phyloP scores from a whole-genome alignment of 2,113 vertebrate genomes.

The Callopanchax toddi region DNA sequence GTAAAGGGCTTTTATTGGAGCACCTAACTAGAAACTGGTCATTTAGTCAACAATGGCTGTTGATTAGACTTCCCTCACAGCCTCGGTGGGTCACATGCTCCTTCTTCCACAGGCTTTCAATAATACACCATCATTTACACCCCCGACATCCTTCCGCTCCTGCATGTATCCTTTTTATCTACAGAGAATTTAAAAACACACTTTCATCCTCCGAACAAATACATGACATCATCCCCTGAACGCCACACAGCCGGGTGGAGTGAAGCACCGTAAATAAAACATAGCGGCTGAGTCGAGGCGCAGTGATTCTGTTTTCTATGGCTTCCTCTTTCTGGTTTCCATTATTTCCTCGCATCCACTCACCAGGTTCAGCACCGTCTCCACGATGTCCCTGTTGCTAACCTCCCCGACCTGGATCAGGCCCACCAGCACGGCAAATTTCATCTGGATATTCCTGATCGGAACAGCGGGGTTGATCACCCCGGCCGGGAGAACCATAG shows the following conservation, averaged over 20 bases:
- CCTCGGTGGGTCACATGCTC: slow-evolving; percentile 68
- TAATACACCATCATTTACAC: slow-evolving; percentile 36
- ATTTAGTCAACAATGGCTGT: slow-evolving; percentile 74
- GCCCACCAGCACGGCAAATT: slow-evolving; percentile 98
- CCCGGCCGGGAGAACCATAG: slow-evolving; percentile 94
- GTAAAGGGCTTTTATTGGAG: slow-evolving; percentile 17
- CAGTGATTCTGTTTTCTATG: slow-evolving; percentile 54
- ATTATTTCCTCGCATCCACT: slow-evolving; percentile 64
- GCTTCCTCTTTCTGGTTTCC: slow-evolving; percentile 37
- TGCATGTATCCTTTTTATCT: slow-evolving; percentile 4
- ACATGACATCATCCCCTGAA: slow-evolving; percentile 79
- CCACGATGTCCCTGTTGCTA: slow-evolving; percentile 99
- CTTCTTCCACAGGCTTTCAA: slow-evolving; percentile 39
- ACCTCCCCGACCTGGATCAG: slow-evolving; percentile 99
- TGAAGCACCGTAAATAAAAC: slow-evolving; percentile 75
- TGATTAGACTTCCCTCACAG: slow-evolving; percentile 40
- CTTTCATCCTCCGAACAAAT: slow-evolving; percentile 60
- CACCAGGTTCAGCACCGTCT: slow-evolving; percentile 99
- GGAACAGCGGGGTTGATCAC: slow-evolving; percentile 97
- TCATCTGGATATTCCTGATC: slow-evolving; percentile 99
- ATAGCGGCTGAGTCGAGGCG: slow-evolving; percentile 53
- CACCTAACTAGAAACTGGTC: slow-evolving; percentile 47
- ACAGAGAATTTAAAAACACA: slow-evolving; percentile 10
- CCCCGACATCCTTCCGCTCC: neutral
- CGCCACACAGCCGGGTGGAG: slow-evolving; percentile 52